Evolutionary conservation across 2,888 invertebrate species (phyloP).

Genomic region (Stomorhina lunata): DNA sequence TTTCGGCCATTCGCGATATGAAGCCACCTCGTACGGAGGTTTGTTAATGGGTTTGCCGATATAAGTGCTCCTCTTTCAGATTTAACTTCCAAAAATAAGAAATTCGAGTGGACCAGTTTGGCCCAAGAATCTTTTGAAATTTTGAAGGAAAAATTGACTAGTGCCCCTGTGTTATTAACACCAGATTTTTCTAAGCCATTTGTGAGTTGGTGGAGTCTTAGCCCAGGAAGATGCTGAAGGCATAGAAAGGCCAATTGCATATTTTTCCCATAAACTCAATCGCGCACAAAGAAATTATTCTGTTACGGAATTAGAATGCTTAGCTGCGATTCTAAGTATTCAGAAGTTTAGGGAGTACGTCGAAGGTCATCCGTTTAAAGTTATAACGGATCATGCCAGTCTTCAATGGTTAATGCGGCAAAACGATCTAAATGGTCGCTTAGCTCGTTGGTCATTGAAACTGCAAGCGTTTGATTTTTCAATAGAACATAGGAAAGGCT

Average conservation of each 20-base stretch:
- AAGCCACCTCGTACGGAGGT: slow-evolving; percentile 22
- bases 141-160: slow-evolving; percentile 40
- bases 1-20: neutral
- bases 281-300: too few relatives aligned
- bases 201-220: slow-evolving; percentile 42
- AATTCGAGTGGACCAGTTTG: slow-evolving; percentile 38
- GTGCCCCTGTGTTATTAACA: slow-evolving; percentile 49
- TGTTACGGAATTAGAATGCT: neutral
- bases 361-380: slow-evolving; percentile 16
- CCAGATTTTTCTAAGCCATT: slow-evolving; percentile 54
- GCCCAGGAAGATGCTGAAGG: slow-evolving; percentile 39
- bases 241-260: neutral
- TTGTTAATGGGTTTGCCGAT: slow-evolving; percentile 32
- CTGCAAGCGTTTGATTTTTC: slow-evolving; percentile 22
- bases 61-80: slow-evolving; percentile 44
- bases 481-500: too few relatives aligned
- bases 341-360: slow-evolving; percentile 42
- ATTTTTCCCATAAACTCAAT: slow-evolving; percentile 14
- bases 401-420: slow-evolving; percentile 16
- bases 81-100: slow-evolving; percentile 17
- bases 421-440: slow-evolving; percentile 1
- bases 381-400: neutral
- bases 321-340: neutral
- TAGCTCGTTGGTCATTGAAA: slow-evolving; percentile 12
- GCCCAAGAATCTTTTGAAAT: slow-evolving; percentile 40